phyloP scores from a whole-genome alignment of 2,797 vertebrate genomes.

The Anguilla marmorata region DNA sequence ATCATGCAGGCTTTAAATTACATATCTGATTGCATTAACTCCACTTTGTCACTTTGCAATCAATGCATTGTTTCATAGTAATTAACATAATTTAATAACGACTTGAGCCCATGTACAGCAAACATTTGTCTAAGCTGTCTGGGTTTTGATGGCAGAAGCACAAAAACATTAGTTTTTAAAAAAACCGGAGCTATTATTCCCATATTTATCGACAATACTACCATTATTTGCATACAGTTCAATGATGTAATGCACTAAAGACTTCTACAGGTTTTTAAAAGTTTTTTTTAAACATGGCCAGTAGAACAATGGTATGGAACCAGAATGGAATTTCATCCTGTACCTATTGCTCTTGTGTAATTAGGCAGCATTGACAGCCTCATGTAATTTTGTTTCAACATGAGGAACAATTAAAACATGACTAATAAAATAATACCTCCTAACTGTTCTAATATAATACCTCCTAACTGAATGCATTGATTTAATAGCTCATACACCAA shows the following conservation, averaged over 20 bases:
- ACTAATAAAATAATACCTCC: not conserved
- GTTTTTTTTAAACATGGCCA: too few relatives aligned
- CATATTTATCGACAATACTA: not conserved
- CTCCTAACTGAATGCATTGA: not conserved
- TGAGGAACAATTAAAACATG: not conserved
- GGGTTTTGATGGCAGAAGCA: not conserved
- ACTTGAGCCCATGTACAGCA: not conserved
- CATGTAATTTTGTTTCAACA: not conserved
- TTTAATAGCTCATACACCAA: not conserved
- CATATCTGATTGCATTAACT: conserved; percentile 17
- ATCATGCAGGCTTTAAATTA: conserved; percentile 22
- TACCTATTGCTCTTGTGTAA: too few relatives aligned
- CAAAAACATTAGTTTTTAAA: not conserved
- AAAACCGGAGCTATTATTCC: not conserved
- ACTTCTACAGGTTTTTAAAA: too few relatives aligned
- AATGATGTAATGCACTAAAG: too few relatives aligned
- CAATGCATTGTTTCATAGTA: conserved; percentile 17
- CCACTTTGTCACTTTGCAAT: not conserved
- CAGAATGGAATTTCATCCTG: too few relatives aligned
- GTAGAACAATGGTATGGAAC: too few relatives aligned
- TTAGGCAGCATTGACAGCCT: not conserved
- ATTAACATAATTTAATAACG: conserved; percentile 21
- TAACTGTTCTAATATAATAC: not conserved
- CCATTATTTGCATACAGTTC: not conserved
- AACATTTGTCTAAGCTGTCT: not conserved